Percentiles rank a stretch among this genome's conserved stretches.
Evolutionary conservation across 2,797 vertebrate species (phyloP).

Genomic region (Gymnoscopelus braueri): DNA sequence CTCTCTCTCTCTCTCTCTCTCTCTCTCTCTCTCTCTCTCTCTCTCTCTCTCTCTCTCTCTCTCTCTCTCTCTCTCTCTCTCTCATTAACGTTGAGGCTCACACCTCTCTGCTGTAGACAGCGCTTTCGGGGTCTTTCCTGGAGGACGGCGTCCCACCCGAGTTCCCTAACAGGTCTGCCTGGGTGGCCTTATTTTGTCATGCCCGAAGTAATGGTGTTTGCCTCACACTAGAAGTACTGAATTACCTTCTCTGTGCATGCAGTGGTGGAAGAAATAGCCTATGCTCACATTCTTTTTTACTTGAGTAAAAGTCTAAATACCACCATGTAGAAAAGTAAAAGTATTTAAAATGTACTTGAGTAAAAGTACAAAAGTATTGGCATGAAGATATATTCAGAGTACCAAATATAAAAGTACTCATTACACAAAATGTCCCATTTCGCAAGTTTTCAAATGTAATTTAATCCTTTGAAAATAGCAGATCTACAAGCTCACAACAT

Average conservation of each 20-base stretch:
- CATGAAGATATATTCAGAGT: too few relatives aligned
- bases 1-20: conserved; percentile 3
- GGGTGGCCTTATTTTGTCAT: conserved; percentile 56
- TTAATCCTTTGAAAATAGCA: too few relatives aligned
- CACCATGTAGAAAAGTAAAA: too few relatives aligned
- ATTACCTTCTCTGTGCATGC: conserved; percentile 29
- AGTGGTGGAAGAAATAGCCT: too few relatives aligned
- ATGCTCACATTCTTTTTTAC: too few relatives aligned
- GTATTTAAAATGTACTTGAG: too few relatives aligned
- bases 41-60: not conserved
- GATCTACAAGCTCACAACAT: too few relatives aligned
- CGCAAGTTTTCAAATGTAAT: too few relatives aligned
- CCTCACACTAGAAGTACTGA: conserved; percentile 42
- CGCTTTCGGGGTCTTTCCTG: conserved; percentile 21
- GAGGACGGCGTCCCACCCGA: conserved; percentile 35
- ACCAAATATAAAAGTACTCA: too few relatives aligned
- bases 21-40: not conserved
- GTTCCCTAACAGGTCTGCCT: conserved; percentile 22
- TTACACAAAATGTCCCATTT: too few relatives aligned
- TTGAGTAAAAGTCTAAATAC: too few relatives aligned
- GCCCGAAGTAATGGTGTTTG: conserved; percentile 48
- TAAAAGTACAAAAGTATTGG: too few relatives aligned
- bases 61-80: conserved; percentile 6
- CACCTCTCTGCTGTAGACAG: conserved; percentile 38
- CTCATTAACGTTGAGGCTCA: conserved; percentile 1